Evolutionary conservation across 2,113 vertebrate species (phyloP), one percentile per base, ranked within the genome.

Genomic region (Lathamus discolor): DNA sequence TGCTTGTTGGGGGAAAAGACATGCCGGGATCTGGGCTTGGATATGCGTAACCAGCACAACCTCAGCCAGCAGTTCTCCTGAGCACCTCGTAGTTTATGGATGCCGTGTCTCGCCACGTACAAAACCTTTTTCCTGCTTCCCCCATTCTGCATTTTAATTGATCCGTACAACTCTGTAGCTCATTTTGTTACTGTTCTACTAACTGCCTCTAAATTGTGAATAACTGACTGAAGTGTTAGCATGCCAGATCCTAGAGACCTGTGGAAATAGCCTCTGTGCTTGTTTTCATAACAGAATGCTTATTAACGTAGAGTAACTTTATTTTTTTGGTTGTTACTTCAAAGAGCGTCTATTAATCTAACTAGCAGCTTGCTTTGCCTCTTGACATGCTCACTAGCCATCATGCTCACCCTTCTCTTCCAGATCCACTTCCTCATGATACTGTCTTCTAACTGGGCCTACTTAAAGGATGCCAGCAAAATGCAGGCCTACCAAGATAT

Each of bases 381-480:
- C 98, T 98, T 99, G 98, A 98, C 99, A 98, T 99, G 98, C 98
- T 99, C 98, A 99, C 99, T 98, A 98, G 98, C 98, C 98, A 98
- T 98, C 99, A 98, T 98, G 98, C 99, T 98, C 98, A 98, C 99
- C 99, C 99, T 99, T 99, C 99, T 99, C 97, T 99, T 99, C 98
- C 99, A 99, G 99, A 99, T 99, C 98, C 99, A 99, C 99, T 99
- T 99, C 99, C 99, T 99, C 98, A 99, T 99, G 99, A 99, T 99
- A 99, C 99, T 99, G 97, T 99, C 99, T 97, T 99, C 99, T 98
- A 99, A 99, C 98, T 99, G 99, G 99, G 99, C 99, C 98, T 99
- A 99, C 98, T 99, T 99, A 98, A 99, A 99, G 98, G 99, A 99
- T 96, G 99, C 99, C 63, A 99, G 99, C 99, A 99, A 99, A 98